Percentiles rank a stretch among this genome's conserved stretches.
These are phyloP conservation scores for Typhlomys cinereus DNA, from an alignment of 2,113 vertebrate species.

Conservation along the genomic window DNA sequence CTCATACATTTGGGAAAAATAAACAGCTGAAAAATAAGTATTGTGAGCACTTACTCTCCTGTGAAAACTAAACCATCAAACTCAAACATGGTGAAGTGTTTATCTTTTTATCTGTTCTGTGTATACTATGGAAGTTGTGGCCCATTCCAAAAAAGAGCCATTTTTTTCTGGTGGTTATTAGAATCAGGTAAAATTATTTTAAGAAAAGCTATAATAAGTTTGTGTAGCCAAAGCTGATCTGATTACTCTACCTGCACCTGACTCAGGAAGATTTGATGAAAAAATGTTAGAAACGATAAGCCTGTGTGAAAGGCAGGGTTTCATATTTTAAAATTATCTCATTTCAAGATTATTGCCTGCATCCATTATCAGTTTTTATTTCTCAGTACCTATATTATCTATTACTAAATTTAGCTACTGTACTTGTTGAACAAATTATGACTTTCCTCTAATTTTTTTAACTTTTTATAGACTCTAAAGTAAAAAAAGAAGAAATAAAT, in stretches of 20 bases:
- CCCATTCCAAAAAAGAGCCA: background rate
- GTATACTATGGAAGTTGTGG: background rate
- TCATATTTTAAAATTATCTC: background rate
- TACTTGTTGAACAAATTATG: background rate
- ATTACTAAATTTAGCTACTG: background rate
- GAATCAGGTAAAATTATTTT: conserved; percentile 12
- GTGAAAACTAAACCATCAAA: background rate
- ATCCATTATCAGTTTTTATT: conserved; percentile 21
- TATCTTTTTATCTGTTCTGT: background rate
- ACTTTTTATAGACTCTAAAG: background rate
- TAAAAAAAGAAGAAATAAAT: conserved; percentile 37
- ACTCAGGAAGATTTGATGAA: background rate
- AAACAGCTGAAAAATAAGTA: background rate
- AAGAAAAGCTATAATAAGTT: background rate
- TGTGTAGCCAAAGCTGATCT: background rate
- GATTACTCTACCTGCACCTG: background rate
- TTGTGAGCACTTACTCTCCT: background rate
- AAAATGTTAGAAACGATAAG: background rate
- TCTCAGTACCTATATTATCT: background rate
- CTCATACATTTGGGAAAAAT: background rate
- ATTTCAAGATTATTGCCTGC: background rate
- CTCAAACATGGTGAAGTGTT: conserved; percentile 11
- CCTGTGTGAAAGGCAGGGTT: background rate
- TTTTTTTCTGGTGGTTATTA: background rate
- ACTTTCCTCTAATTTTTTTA: background rate